phyloP scores from a whole-genome alignment of 2,888 invertebrate species.

The Parapristionchus giblindavisi region DNA sequence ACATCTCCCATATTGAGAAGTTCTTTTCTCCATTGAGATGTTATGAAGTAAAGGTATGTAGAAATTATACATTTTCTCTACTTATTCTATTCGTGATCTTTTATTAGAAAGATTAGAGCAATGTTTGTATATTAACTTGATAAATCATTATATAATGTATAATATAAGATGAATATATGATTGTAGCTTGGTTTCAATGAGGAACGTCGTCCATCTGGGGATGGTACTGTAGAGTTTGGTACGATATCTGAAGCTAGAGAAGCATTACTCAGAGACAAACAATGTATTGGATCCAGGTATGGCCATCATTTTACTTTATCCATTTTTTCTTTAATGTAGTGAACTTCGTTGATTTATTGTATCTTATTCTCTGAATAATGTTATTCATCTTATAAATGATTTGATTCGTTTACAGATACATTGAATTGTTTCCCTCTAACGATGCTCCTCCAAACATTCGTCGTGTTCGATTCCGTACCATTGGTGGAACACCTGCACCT shows the following conservation, averaged over 20 bases:
- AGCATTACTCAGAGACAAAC: conserved; percentile 54
- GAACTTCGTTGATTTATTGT: neutral
- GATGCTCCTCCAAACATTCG: conserved; percentile 50
- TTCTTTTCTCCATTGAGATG: conserved; percentile 61
- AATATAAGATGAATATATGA: neutral
- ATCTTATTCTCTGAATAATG: neutral
- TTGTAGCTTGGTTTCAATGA: conserved; percentile 48
- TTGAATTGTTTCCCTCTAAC: conserved; percentile 83
- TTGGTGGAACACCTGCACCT: conserved; percentile 39
- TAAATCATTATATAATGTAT: neutral
- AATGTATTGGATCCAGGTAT: conserved; percentile 73
- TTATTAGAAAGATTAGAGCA: neutral
- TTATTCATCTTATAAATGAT: neutral
- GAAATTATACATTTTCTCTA: conserved; percentile 19
- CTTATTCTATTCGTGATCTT: neutral
- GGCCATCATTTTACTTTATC: neutral
- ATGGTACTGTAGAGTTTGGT: conserved; percentile 60
- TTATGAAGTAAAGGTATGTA: conserved; percentile 53
- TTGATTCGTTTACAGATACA: conserved; percentile 71
- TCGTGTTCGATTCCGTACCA: conserved; percentile 47
- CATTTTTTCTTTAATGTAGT: neutral
- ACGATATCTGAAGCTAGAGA: conserved; percentile 50
- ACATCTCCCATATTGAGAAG: conserved; percentile 50
- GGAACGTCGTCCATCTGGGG: conserved; percentile 61
- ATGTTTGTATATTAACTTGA: neutral